A percentile compares a stretch with the other conserved stretches of the same genome.
These are phyloP conservation scores for Eumaeus atala DNA, from an alignment of 1,140 invertebrate genomes.

Conservation along the genomic window DNA sequence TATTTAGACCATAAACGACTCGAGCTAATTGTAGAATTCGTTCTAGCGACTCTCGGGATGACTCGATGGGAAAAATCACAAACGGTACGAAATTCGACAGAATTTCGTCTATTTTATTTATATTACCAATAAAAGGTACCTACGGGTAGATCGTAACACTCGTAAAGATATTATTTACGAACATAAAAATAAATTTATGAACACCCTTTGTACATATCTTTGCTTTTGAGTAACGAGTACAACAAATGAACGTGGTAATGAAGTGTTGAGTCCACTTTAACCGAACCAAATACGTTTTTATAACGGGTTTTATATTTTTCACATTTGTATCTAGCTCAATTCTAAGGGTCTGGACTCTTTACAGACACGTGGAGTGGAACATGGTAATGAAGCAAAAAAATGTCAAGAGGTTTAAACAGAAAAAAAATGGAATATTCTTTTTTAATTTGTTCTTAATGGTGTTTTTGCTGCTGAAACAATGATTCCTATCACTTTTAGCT, in stretches of 20 bases:
- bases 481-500: too few species aligned
- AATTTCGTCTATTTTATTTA: too few species aligned
- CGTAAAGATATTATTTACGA: too few species aligned
- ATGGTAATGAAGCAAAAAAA: conserved; percentile 11
- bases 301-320: conserved; percentile 4
- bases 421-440: not conserved
- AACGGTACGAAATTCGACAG: too few species aligned
- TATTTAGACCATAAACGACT: too few species aligned
- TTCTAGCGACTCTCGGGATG: too few species aligned
- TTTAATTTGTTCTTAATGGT: too few species aligned
- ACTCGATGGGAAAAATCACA: too few species aligned
- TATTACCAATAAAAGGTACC: too few species aligned
- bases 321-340: conserved; percentile 3
- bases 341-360: conserved; percentile 5
- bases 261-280: conserved; percentile 8
- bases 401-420: not conserved
- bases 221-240: not conserved
- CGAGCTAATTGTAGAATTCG: too few species aligned
- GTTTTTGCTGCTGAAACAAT: too few species aligned
- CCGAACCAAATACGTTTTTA: conserved; percentile 4
- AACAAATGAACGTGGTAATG: conserved; percentile 12
- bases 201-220: not conserved
- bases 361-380: conserved; percentile 4
- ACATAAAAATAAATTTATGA: not conserved
- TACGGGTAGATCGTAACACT: too few species aligned